Conservation (phyloP, 1,140 invertebrate species). For the Bombus haemorrhoidalis region DNA sequence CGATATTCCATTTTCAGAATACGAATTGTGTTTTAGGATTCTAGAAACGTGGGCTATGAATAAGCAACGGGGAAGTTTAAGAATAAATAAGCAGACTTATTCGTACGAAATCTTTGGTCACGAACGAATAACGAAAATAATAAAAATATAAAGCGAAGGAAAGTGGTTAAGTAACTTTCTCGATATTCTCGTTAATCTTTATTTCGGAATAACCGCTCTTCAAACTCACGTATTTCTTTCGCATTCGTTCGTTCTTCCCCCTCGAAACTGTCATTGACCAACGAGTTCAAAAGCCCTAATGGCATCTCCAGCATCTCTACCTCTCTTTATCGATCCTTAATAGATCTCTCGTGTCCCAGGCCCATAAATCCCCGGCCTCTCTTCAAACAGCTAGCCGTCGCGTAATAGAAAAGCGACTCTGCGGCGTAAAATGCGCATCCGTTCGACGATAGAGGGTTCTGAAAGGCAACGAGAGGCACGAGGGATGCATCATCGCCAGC, state of each 20-base stretch:
- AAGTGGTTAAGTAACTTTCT: not conserved
- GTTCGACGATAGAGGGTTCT: not conserved
- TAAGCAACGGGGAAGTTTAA: not conserved
- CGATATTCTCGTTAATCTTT: not conserved
- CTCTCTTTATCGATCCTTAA: constrained; percentile 20
- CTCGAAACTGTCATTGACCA: not conserved
- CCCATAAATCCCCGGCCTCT: constrained; percentile 27
- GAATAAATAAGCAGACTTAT: not conserved
- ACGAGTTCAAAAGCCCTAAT: constrained; percentile 21
- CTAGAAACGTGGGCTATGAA: not conserved
- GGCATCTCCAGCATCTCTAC: not conserved
- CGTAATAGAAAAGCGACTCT: constrained; percentile 46
- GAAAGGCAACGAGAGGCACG: not conserved
- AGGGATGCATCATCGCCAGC: constrained; percentile 7
- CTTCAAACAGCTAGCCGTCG: not conserved
- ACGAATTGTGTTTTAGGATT: not conserved
- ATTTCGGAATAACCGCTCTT: not conserved
- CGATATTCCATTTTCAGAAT: not conserved
- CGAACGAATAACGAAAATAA: not conserved
- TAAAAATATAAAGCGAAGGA: too few relatives aligned
- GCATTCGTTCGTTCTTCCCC: not conserved
- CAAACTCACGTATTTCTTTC: not conserved
- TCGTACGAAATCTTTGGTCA: not conserved
- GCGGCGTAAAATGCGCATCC: not conserved
- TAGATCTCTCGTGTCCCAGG: constrained; percentile 28